phyloP scores from a whole-genome alignment of 1,140 invertebrate species.

The Mylabris phalerata region DNA sequence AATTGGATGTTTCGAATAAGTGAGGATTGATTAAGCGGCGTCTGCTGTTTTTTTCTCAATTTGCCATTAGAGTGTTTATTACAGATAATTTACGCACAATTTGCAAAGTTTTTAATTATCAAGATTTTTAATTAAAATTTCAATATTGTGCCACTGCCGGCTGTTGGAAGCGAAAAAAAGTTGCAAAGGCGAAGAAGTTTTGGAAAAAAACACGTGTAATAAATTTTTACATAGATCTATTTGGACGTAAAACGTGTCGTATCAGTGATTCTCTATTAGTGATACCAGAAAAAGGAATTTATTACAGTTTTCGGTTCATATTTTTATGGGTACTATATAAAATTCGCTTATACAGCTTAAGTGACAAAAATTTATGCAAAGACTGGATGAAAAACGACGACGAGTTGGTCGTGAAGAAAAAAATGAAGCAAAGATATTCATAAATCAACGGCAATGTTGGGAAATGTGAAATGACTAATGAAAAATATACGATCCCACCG shows the following conservation, averaged over 20 bases:
- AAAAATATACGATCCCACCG: conserved; percentile 20
- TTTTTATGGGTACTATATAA: conserved; percentile 26
- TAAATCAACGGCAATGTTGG: conserved; percentile 21
- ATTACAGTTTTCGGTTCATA: conserved; percentile 22
- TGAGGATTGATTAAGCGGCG: no score
- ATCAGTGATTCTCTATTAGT: conserved; percentile 16
- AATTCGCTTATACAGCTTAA: conserved; percentile 28
- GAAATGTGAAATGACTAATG: conserved; percentile 14
- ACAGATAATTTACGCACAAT: no score
- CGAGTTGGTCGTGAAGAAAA: not conserved
- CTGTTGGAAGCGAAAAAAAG: no score
- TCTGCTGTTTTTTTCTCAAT: no score
- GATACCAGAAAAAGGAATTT: conserved; percentile 19
- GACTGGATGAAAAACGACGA: conserved; percentile 20
- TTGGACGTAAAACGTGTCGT: conserved; percentile 19
- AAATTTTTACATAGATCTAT: conserved; percentile 7
- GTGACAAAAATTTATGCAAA: conserved; percentile 28
- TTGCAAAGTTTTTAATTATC: no score
- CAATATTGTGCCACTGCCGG: no score
- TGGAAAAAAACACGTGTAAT: conserved; percentile 3
- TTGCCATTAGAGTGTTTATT: no score
- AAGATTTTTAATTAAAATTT: no score
- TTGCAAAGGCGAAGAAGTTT: not conserved
- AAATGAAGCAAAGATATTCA: conserved; percentile 15
- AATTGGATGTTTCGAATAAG: no score